Conservation (phyloP, 2,888 invertebrate species). For the Empis livida region DNA sequence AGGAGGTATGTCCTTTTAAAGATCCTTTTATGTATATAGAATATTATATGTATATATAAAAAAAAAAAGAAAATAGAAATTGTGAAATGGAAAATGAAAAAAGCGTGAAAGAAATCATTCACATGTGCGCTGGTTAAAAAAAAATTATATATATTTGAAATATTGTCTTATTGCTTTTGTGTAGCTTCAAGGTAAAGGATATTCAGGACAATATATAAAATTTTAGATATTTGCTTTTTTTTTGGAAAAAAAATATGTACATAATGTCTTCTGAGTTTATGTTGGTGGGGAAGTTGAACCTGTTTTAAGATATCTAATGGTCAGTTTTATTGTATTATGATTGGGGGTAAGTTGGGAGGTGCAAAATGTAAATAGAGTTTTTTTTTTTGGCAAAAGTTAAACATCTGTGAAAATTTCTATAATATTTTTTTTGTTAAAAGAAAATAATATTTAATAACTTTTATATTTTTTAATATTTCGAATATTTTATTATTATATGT, state of each 20-base stretch:
- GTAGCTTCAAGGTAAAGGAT: conserved; percentile 8
- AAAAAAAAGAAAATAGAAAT: neutral
- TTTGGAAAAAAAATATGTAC: neutral
- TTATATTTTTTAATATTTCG: no score
- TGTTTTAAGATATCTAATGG: no score
- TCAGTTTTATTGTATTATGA: no score
- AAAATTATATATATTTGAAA: conserved; percentile 7
- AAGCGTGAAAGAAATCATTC: conserved; percentile 2
- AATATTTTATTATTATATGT: no score
- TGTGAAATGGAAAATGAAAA: neutral
- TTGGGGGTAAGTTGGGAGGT: no score
- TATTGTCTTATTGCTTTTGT: conserved; percentile 8
- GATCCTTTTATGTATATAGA: no score
- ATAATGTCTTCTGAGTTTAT: conserved; percentile 4
- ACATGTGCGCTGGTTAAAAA: neutral
- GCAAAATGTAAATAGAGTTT: no score
- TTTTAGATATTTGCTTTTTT: neutral
- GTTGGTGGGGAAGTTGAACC: conserved; percentile 5
- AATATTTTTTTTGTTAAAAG: no score
- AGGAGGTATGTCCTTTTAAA: no score
- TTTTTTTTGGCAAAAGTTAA: no score
- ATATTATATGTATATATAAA: neutral
- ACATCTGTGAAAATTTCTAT: no score
- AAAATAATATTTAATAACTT: no score
- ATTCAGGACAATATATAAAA: conserved; percentile 6